Percentiles rank a stretch among this genome's conserved stretches.
Conservation (phyloP, 2,888 invertebrate genomes). For the Rhimphoctona megacephalus region DNA sequence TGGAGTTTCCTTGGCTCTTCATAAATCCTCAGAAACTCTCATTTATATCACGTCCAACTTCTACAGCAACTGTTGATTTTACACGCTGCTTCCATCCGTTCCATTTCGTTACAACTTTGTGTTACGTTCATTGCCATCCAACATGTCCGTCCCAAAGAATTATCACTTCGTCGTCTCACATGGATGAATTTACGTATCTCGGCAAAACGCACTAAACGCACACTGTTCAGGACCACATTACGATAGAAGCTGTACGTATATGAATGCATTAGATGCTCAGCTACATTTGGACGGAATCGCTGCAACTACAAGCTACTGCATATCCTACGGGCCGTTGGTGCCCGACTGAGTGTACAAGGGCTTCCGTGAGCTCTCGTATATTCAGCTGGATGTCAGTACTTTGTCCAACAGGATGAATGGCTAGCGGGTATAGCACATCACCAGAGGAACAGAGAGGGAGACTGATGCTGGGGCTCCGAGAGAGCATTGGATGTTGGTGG, state of each 20-base stretch:
- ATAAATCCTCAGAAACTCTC: neutral
- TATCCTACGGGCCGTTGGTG: constrained; percentile 50
- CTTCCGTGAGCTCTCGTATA: constrained; percentile 76
- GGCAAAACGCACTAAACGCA: constrained; percentile 24
- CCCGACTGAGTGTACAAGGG: constrained; percentile 55
- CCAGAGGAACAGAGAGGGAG: constrained; percentile 34
- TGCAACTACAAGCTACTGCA: constrained; percentile 36
- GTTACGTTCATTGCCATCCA: constrained; percentile 20
- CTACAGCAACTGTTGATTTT: constrained; percentile 12
- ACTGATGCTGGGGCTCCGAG: constrained; percentile 55
- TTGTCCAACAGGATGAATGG: constrained; percentile 81
- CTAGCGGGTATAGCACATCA: constrained; percentile 58
- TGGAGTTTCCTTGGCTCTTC: neutral
- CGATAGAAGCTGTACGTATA: constrained; percentile 18
- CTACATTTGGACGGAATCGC: constrained; percentile 45
- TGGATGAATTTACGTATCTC: constrained; percentile 22
- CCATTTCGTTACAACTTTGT: constrained; percentile 15
- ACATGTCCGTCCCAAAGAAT: constrained; percentile 6
- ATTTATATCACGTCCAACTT: constrained; percentile 15
- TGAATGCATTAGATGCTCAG: constrained; percentile 58
- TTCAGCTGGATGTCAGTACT: constrained; percentile 80
- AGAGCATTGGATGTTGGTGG: constrained; percentile 73
- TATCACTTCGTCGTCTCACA: constrained; percentile 22
- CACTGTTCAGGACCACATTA: constrained; percentile 4
- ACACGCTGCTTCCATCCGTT: neutral